These are phyloP conservation scores for Mactromeris polynyma DNA, from an alignment of 2,888 invertebrate genomes.

Conservation along the genomic window DNA sequence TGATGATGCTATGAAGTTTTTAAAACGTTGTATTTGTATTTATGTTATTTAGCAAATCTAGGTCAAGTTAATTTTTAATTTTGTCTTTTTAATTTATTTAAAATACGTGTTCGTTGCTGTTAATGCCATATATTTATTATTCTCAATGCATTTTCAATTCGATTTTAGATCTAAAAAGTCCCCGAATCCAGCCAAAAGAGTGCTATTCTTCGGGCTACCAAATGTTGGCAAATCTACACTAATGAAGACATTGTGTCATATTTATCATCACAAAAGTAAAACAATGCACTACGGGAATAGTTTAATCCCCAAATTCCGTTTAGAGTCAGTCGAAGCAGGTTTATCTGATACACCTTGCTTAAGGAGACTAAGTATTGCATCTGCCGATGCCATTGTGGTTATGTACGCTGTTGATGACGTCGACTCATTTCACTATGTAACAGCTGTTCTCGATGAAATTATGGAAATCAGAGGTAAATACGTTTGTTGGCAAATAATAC, in stretches of 20 bases:
- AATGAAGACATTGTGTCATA: background rate
- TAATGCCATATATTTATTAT: too few species aligned
- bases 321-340: background rate
- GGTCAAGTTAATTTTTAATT: too few species aligned
- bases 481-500: background rate
- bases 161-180: too few species aligned
- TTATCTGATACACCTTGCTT: background rate
- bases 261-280: background rate
- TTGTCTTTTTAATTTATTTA: too few species aligned
- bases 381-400: constrained; percentile 22
- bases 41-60: too few species aligned
- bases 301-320: background rate
- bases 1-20: too few species aligned
- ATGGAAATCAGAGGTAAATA: constrained; percentile 19
- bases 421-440: constrained; percentile 13
- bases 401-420: constrained; percentile 21
- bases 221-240: constrained; percentile 28
- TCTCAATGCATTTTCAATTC: too few species aligned
- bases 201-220: constrained; percentile 17
- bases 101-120: too few species aligned
- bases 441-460: constrained; percentile 1
- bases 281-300: background rate
- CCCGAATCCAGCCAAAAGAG: background rate
- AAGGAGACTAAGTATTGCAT: background rate
- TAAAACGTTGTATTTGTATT: too few species aligned